Evolutionary conservation across 2,888 invertebrate species (phyloP).

Genomic region (Leptopilina syphax): DNA sequence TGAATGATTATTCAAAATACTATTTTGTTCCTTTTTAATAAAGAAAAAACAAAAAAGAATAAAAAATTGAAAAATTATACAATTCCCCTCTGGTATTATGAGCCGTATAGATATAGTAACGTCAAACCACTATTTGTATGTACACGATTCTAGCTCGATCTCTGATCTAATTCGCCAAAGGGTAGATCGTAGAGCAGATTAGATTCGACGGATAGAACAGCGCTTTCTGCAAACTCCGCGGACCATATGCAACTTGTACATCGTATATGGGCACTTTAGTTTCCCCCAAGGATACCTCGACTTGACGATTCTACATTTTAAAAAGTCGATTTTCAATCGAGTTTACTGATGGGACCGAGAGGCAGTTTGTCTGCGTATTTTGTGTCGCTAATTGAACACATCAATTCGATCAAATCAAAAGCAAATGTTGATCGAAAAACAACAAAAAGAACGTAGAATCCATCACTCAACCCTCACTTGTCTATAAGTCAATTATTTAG

Average conservation of each 20-base stretch:
- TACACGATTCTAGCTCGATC: constrained; percentile 56
- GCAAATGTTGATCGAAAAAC: not conserved
- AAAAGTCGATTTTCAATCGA: constrained; percentile 43
- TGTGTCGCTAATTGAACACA: constrained; percentile 14
- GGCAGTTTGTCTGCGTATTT: constrained; percentile 15
- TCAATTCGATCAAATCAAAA: constrained; percentile 28
- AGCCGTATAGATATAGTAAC: constrained; percentile 54
- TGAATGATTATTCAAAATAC: too few relatives aligned
- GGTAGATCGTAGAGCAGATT: constrained; percentile 67
- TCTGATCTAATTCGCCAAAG: constrained; percentile 61
- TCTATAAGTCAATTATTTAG: not conserved
- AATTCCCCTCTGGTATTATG: not conserved
- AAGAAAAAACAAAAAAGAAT: not conserved
- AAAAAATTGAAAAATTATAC: not conserved
- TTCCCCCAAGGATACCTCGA: constrained; percentile 44
- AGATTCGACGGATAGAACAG: constrained; percentile 59
- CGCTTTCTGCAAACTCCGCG: constrained; percentile 58
- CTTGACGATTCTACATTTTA: constrained; percentile 49
- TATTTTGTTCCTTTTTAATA: too few relatives aligned
- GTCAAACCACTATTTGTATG: constrained; percentile 71
- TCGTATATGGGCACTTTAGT: constrained; percentile 54
- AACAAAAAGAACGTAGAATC: not conserved
- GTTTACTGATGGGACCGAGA: constrained; percentile 9
- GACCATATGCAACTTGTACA: constrained; percentile 67
- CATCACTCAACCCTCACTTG: not conserved